Percentiles rank a stretch among this genome's conserved stretches.
Evolutionary conservation across 2,113 vertebrate genomes (phyloP).

Genomic region (Scopus umbretta): DNA sequence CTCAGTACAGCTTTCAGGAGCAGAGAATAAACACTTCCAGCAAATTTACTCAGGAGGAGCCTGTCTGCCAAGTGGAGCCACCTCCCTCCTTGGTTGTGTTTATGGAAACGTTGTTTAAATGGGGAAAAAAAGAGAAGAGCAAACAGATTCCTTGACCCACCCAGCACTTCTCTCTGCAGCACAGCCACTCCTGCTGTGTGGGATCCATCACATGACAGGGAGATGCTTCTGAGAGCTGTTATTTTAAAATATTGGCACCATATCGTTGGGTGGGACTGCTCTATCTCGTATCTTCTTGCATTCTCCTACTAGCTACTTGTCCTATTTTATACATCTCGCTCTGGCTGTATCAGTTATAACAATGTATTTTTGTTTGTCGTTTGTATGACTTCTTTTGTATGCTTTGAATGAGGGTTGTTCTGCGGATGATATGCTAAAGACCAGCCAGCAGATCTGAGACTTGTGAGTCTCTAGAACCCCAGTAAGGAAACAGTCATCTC

Average conservation of each 20-base stretch:
- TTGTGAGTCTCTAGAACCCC: neutral
- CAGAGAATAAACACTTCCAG: neutral
- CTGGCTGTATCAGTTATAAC: neutral
- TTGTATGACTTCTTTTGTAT: neutral
- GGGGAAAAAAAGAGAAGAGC: slow-evolving; percentile 23
- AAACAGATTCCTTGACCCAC: neutral
- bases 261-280: slow-evolving; percentile 1
- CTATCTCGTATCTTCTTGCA: neutral
- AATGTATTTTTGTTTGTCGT: neutral
- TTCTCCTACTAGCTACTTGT: neutral
- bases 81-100: slow-evolving; percentile 7
- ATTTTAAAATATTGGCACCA: slow-evolving; percentile 58
- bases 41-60: neutral
- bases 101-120: slow-evolving; percentile 11
- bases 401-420: neutral
- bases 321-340: neutral
- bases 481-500: neutral
- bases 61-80: slow-evolving; percentile 11
- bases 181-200: neutral
- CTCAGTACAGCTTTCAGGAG: neutral
- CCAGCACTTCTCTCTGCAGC: neutral
- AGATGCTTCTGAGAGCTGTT: slow-evolving; percentile 33
- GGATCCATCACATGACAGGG: neutral
- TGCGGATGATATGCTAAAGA: neutral
- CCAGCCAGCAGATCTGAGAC: neutral